phyloP scores from a whole-genome alignment of 1,140 invertebrate genomes.

The Trachymyrmex cornetzi region DNA sequence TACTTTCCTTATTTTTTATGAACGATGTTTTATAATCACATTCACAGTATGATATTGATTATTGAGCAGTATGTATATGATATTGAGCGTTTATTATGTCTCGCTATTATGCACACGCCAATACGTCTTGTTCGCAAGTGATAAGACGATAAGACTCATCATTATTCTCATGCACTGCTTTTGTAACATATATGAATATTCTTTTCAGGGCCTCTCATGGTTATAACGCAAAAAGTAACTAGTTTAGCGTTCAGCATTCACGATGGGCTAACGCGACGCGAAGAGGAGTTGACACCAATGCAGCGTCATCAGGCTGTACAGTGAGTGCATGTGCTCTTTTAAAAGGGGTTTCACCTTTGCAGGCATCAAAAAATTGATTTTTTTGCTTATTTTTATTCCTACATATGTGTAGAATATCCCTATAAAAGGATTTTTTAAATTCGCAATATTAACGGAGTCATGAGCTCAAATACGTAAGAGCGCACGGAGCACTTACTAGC shows the following conservation, averaged over 20 bases:
- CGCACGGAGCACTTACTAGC: too few species aligned
- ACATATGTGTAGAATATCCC: too few species aligned
- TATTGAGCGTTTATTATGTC: not conserved
- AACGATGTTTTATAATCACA: constrained; percentile 17
- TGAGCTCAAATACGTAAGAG: too few species aligned
- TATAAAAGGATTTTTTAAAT: too few species aligned
- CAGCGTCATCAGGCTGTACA: constrained; percentile 91
- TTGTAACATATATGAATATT: constrained; percentile 21
- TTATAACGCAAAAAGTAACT: constrained; percentile 98
- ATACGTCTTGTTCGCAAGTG: constrained; percentile 2
- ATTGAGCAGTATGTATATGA: not conserved
- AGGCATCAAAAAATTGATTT: too few species aligned
- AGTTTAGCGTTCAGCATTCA: constrained; percentile 96
- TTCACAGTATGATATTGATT: constrained; percentile 17
- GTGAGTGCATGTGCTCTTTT: constrained; percentile 82
- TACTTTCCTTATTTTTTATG: not conserved
- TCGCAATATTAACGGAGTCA: too few species aligned
- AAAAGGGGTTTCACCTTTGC: not conserved
- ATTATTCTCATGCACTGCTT: not conserved
- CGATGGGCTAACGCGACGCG: constrained; percentile 91
- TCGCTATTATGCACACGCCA: constrained; percentile 24
- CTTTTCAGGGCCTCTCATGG: constrained; percentile 95
- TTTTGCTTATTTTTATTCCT: too few species aligned
- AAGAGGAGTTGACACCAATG: constrained; percentile 89
- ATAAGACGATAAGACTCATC: constrained; percentile 38